A percentile compares a stretch with the other conserved stretches of the same genome.
Conservation (phyloP, 2,888 invertebrate genomes). For the Cheilosia urbana region DNA sequence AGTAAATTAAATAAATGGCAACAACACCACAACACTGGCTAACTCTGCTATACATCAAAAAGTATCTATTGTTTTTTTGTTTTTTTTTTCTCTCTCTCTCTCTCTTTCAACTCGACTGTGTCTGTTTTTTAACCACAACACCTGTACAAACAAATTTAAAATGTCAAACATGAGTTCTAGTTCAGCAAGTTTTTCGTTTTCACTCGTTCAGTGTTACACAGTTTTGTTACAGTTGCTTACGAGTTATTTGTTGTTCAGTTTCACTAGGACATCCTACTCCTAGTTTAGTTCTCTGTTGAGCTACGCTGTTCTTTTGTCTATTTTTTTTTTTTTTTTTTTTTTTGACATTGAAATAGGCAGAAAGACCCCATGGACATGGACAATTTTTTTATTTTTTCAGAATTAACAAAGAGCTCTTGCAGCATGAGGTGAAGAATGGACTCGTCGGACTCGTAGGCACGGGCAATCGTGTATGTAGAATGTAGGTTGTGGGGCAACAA, state of each 20-base stretch:
- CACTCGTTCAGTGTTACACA: conserved; percentile 17
- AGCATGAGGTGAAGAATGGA: not conserved
- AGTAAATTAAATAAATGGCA: conserved; percentile 51
- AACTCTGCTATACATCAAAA: conserved; percentile 57
- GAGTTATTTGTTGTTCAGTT: conserved; percentile 1
- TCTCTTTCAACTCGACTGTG: conserved; percentile 40
- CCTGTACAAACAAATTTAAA: not conserved
- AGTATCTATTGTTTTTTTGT: conserved; percentile 8
- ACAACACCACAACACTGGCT: conserved; percentile 72
- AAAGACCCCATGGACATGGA: not conserved
- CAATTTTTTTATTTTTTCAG: not conserved
- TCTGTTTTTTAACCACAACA: conserved; percentile 10
- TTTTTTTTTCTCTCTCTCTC: not conserved
- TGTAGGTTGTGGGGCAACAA: too few species aligned
- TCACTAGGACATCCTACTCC: conserved; percentile 20
- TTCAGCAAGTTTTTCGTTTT: conserved; percentile 32
- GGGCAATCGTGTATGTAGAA: too few species aligned
- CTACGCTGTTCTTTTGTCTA: conserved; percentile 26
- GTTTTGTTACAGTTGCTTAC: conserved; percentile 1
- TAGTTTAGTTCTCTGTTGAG: conserved; percentile 33
- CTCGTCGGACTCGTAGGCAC: too few species aligned
- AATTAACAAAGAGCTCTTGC: conserved; percentile 5
- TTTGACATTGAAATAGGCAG: conserved; percentile 4
- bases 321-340: conserved; percentile 30
- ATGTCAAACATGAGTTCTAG: not conserved